phyloP scores from a whole-genome alignment of 30 jellyfish, hydroid and myxozoan genomes.

The Kudoa iwatai region DNA sequence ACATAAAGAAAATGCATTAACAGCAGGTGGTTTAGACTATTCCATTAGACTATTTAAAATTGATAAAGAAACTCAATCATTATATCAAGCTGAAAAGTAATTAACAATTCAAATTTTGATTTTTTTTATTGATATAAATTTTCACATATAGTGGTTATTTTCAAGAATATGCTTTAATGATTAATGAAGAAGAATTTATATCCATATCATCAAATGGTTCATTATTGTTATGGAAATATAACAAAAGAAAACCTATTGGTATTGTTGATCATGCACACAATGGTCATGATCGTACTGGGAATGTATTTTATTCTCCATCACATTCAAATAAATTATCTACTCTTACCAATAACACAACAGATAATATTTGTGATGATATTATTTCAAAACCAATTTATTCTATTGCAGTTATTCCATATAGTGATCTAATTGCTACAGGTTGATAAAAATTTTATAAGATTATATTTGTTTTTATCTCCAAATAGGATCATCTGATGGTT shows the following conservation, averaged over 20 bases:
- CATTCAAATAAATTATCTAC: background rate
- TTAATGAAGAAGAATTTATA: background rate
- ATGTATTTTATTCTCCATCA: too few species aligned
- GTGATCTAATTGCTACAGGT: background rate
- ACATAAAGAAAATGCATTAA: background rate
- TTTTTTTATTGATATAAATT: background rate
- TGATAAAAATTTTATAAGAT: too few species aligned
- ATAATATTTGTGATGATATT: background rate
- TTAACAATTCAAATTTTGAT: too few species aligned
- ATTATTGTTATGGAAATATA: too few species aligned
- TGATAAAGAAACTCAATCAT: background rate
- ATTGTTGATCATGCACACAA: too few species aligned
- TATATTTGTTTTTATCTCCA: too few species aligned
- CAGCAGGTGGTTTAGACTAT: background rate
- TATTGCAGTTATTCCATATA: background rate
- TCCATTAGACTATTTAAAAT: background rate
- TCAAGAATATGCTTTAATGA: background rate
- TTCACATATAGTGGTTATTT: background rate
- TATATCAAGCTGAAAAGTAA: too few species aligned
- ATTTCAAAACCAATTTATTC: background rate
- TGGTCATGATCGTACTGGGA: too few species aligned
- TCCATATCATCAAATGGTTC: background rate
- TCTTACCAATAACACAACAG: background rate
- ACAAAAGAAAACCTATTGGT: too few species aligned
- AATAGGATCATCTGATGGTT: background rate